phyloP scores from a whole-genome alignment of 2,888 invertebrate species.

The Eilema sororculum region DNA sequence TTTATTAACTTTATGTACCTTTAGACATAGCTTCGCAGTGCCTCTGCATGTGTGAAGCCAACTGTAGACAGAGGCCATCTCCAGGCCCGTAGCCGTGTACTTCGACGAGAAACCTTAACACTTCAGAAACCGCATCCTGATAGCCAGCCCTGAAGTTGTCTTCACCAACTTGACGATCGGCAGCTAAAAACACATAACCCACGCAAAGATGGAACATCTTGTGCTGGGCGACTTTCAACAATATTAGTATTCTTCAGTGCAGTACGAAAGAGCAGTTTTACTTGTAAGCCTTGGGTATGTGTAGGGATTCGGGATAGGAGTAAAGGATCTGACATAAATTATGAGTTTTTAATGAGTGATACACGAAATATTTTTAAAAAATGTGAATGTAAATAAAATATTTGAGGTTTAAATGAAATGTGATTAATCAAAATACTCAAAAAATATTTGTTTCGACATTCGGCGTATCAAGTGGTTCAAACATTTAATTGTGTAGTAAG shows the following conservation, averaged over 20 bases:
- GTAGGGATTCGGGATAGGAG: not conserved
- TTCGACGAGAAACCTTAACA: constrained; percentile 95
- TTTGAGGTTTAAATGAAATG: not conserved
- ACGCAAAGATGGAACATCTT: constrained; percentile 71
- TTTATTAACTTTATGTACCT: too few relatives aligned
- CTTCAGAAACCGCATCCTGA: constrained; percentile 96
- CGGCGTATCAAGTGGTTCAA: not conserved
- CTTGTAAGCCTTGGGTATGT: constrained; percentile 47
- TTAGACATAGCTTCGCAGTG: constrained; percentile 90
- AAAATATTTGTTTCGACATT: not conserved
- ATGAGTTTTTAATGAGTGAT: not conserved
- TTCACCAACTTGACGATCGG: constrained; percentile 68
- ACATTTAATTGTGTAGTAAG: not conserved
- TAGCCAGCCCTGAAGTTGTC: constrained; percentile 92
- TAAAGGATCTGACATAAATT: constrained; percentile 14
- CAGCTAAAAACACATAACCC: constrained; percentile 76
- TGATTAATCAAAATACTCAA: not conserved
- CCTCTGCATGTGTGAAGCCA: constrained; percentile 94
- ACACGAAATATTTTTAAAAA: not conserved
- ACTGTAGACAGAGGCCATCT: constrained; percentile 93
- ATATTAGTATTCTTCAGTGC: constrained; percentile 70
- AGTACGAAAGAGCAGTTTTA: constrained; percentile 31
- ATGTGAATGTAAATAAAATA: not conserved
- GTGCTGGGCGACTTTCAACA: constrained; percentile 67
- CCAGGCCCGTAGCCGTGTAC: constrained; percentile 92